Base-by-base conservation (phyloP, 1,140 invertebrate genomes). In the Aricia agestis region DNA sequence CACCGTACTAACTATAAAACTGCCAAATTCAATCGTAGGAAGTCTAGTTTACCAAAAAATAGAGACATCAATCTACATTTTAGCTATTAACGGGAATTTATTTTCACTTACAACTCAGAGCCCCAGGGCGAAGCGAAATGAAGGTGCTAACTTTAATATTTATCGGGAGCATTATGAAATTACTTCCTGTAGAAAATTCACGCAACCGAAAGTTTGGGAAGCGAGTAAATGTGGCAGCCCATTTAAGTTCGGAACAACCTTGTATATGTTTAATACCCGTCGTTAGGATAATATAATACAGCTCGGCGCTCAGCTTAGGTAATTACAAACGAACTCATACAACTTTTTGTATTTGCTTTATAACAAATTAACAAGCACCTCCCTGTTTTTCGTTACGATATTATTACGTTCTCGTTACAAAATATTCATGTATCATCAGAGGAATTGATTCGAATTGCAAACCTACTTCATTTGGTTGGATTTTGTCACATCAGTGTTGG, bases 171-270 rank as follows among this genome's bases (percentile, higher is more conserved):
- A 63, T 63, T 63, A 63, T 63, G 59, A 63, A 63, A 63, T 63
- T 63, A 19, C 59, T 63, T 63, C 59, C 59, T 25, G 18, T 18
- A 59, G 58, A 19, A 59, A 63, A 19, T 63, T 63, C 17, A 11
- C 59, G 36, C 59, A 13, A 41, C 25, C 15, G 4, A 68, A 68
- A 70, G 59, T 70, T 70, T 70, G 18, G 32, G 63, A 72, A 63
- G 74, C 70, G 75, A 69, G 72, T 41, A 67, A 74, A 74, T 71
- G 73, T 66, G 71, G 69, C 65, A 71, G 71, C 70, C 71, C 69
- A 70, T 73, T 75, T 69, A 73, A 77, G 73, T 75, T 77, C 68
- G 70, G 67, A 72, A 76, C 73, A 74, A 74, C 70, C 67, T 52
- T 69, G 57, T 66, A 57, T 69, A 67, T 75, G 67, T 71, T 69